A percentile compares a stretch with the other conserved stretches of the same genome.
Evolutionary conservation across 2,888 invertebrate genomes (phyloP).

Genomic region (Caenorhabditis imperialis): DNA sequence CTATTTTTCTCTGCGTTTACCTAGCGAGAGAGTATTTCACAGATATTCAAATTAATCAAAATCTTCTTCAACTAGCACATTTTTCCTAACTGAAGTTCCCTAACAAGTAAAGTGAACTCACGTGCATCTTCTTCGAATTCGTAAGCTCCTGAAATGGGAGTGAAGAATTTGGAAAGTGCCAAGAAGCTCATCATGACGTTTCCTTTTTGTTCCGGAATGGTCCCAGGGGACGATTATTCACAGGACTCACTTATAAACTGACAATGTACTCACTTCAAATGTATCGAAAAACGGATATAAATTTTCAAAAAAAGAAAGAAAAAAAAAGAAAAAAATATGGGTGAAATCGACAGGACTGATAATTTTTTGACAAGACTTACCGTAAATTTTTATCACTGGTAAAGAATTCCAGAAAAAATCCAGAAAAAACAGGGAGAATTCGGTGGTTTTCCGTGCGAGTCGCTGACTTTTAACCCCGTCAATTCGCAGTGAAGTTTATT

Average conservation of each 20-base stretch:
- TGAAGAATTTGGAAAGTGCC: not conserved
- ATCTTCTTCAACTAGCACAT: no score
- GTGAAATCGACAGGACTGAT: no score
- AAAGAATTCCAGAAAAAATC: conserved; percentile 26
- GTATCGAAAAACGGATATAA: no score
- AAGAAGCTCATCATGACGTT: not conserved
- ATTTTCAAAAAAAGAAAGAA: conserved; percentile 8
- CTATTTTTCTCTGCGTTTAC: no score
- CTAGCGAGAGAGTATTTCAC: no score
- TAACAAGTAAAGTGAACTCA: conserved; percentile 20
- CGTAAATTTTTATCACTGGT: no score
- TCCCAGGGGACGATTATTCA: conserved; percentile 36
- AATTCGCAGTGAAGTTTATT: conserved; percentile 27
- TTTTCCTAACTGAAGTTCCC: no score
- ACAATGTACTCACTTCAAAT: no score
- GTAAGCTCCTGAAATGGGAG: not conserved
- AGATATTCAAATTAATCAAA: no score
- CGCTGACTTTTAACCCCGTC: conserved; percentile 5
- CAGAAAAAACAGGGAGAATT: conserved; percentile 8
- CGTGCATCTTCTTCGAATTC: conserved; percentile 25
- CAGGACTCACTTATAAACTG: conserved; percentile 26
- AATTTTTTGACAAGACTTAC: no score
- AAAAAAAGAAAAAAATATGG: conserved; percentile 9
- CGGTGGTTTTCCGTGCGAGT: not conserved
- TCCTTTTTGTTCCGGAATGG: conserved; percentile 18